Percentiles rank a stretch among this genome's conserved stretches.
Evolutionary conservation across 2,797 vertebrate species (phyloP).

Genomic region (Oophaga sylvatica): DNA sequence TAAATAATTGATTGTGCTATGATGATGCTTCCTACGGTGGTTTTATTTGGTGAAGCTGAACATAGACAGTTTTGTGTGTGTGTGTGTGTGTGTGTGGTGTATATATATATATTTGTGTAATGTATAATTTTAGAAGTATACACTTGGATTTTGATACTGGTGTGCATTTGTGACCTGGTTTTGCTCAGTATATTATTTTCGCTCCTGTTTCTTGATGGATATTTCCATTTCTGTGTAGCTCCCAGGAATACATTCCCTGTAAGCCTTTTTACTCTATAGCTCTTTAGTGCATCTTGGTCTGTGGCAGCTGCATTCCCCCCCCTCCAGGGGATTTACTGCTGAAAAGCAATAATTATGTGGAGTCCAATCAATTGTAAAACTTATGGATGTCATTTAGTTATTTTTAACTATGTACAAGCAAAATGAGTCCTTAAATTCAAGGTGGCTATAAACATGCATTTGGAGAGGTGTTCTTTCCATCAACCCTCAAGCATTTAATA

Average conservation of each 20-base stretch:
- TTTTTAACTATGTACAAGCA: constrained; percentile 57
- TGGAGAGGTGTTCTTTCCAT: not conserved
- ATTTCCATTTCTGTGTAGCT: not conserved
- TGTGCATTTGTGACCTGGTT: not conserved
- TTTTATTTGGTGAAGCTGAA: not conserved
- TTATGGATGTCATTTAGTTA: constrained; percentile 57
- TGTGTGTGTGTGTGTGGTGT: too few relatives aligned
- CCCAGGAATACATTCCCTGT: constrained; percentile 8
- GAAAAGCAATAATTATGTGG: constrained; percentile 49
- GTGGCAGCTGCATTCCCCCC: constrained; percentile 59
- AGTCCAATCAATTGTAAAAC: constrained; percentile 64
- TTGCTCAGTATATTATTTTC: not conserved
- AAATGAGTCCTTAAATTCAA: constrained; percentile 55
- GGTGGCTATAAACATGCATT: constrained; percentile 55
- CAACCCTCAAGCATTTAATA: constrained; percentile 25
- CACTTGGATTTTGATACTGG: not conserved
- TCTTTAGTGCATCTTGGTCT: constrained; percentile 52
- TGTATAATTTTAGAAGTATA: too few relatives aligned
- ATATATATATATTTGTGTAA: not conserved
- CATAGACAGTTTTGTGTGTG: not conserved
- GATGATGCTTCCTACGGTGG: not conserved
- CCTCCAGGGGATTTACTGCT: constrained; percentile 52
- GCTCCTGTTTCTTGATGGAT: not conserved
- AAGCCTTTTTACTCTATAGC: constrained; percentile 24
- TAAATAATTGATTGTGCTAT: not conserved